Evolutionary conservation across 2,888 invertebrate genomes (phyloP).

Genomic region (Biston betularia): DNA sequence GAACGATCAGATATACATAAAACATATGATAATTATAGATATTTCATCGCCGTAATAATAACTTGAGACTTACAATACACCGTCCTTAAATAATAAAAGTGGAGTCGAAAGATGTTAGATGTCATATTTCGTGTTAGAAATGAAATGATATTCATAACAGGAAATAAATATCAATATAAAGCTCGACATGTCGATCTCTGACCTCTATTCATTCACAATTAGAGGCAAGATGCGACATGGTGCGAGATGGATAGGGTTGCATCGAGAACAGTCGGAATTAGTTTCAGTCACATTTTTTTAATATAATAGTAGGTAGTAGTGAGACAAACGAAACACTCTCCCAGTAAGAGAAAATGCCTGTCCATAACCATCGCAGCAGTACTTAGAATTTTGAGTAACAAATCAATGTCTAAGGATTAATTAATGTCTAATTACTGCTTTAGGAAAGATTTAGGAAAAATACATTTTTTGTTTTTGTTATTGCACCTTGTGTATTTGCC

Average conservation of each 20-base stretch:
- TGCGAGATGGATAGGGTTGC: conserved; percentile 29
- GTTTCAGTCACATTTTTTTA: background rate
- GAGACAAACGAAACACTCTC: too few species aligned
- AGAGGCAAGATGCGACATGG: conserved; percentile 73
- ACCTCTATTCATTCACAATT: conserved; percentile 84
- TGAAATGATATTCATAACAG: conserved; percentile 69
- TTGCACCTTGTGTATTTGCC: too few species aligned
- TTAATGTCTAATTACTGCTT: too few species aligned
- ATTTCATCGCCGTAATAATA: conserved; percentile 42
- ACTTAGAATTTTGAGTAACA: too few species aligned
- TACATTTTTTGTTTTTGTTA: too few species aligned
- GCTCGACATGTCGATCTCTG: conserved; percentile 74
- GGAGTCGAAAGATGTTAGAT: conserved; percentile 40
- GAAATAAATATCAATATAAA: conserved; percentile 69
- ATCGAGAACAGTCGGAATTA: background rate
- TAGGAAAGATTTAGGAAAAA: too few species aligned
- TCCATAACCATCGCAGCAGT: too few species aligned
- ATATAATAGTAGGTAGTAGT: too few species aligned
- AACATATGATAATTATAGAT: conserved; percentile 53
- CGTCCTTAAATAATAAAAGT: conserved; percentile 41
- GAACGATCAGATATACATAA: conserved; percentile 56
- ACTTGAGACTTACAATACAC: conserved; percentile 26
- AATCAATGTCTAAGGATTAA: too few species aligned
- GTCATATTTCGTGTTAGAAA: conserved; percentile 44
- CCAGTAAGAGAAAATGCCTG: too few species aligned